phyloP scores from a whole-genome alignment of 2,797 vertebrate genomes.

The Pipistrellus pygmaeus region DNA sequence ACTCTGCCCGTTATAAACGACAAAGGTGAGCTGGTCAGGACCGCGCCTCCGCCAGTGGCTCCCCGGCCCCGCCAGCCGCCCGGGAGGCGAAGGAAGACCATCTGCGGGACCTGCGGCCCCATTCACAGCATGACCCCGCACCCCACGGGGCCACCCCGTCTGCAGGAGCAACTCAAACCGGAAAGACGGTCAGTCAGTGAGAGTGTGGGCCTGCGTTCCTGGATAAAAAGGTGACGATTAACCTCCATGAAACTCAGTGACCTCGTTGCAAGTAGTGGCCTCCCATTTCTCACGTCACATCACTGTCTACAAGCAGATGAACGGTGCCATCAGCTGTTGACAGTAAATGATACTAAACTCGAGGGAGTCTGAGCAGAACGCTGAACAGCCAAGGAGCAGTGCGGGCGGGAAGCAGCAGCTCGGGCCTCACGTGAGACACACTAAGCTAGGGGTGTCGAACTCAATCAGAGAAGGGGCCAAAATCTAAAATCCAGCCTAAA shows the following conservation, averaged over 20 bases:
- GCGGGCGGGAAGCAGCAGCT: not conserved
- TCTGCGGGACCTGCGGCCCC: not conserved
- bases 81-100: not conserved
- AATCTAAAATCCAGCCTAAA: too few relatives aligned
- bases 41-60: too few relatives aligned
- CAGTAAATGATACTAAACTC: not conserved
- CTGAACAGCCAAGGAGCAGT: not conserved
- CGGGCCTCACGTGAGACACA: not conserved
- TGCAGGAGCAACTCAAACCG: not conserved
- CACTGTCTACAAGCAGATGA: constrained; percentile 39
- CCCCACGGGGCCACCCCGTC: not conserved
- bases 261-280: not conserved
- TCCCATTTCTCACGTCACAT: not conserved
- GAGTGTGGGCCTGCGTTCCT: not conserved
- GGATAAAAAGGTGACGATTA: not conserved
- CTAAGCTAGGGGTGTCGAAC: too few relatives aligned
- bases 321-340: not conserved
- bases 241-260: not conserved
- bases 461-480: too few relatives aligned
- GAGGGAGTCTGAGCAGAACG: not conserved
- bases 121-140: not conserved
- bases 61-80: too few relatives aligned
- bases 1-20: constrained; percentile 67
- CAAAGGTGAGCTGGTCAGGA: constrained; percentile 33
- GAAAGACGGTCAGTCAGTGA: constrained; percentile 16